Conservation (phyloP, 2,888 invertebrate species). For the Resseliella maxima region DNA sequence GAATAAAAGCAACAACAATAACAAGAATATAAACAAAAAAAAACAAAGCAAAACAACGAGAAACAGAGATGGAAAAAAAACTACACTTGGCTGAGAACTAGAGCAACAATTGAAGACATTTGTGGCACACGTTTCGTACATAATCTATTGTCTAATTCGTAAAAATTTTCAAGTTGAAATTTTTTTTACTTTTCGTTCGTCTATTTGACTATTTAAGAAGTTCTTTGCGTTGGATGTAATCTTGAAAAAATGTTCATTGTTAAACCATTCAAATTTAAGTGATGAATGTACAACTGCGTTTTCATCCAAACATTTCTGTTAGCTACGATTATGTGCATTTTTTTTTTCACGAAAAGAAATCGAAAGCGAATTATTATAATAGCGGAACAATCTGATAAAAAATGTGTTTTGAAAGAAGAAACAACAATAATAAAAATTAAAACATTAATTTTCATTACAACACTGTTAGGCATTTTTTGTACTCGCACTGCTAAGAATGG, state of each 20-base stretch:
- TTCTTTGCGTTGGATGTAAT: conserved; percentile 31
- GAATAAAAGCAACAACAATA: neutral
- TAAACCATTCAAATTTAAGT: neutral
- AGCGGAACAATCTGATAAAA: conserved; percentile 10
- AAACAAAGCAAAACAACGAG: neutral
- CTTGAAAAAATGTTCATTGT: conserved; percentile 27
- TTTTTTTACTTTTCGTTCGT: neutral
- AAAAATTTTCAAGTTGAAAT: conserved; percentile 23
- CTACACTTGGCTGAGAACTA: neutral
- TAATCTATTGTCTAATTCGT: neutral
- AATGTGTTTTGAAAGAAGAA: neutral
- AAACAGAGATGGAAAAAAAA: too few relatives aligned
- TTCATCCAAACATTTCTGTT: neutral
- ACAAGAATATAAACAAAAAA: neutral
- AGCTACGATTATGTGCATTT: neutral
- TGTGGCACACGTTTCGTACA: conserved; percentile 3
- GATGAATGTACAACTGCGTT: neutral
- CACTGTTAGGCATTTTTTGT: neutral
- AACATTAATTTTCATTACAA: conserved; percentile 13
- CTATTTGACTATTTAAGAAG: neutral
- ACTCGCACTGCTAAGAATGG: neutral
- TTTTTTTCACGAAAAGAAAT: neutral
- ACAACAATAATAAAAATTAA: neutral
- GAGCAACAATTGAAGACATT: conserved; percentile 41
- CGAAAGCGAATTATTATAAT: neutral